Base-by-base conservation (phyloP, 53 echinoderm and acorn worm species). In the Zoroaster sp. region DNA sequence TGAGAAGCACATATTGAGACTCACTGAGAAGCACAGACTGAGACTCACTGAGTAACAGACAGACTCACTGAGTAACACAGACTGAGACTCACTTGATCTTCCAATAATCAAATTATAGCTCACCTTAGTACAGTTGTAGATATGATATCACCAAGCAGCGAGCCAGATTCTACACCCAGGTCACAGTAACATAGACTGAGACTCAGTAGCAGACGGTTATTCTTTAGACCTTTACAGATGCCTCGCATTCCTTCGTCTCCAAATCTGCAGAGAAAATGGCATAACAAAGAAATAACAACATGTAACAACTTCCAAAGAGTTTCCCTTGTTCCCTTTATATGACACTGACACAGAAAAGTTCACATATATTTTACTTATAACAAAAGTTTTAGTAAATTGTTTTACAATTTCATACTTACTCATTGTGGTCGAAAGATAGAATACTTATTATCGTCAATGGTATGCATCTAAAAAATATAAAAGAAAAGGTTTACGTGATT, bases 131-230 rank as follows among this genome's bases (percentile, higher is more conserved):
- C 99, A 9, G 99, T 99, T 3, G 94, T 93, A 74, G 99, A 95
- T 30, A 99, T 63, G 32, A 99, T 66, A 15, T 94, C 87, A 74
- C 99, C 99, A 0, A 99, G 94, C 65, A 87, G 46, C 11, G 89
- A 75, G 21, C 99, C 99, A 73, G 96, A 94, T 41, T 94, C 92
- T 0, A 94, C 90, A 30, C 96, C 99, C 4, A 99, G 81, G 78
- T 94, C 99, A 90, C 99, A 99, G 87, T 96, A 99, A 49, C 96
- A 95, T n/a, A 99, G 89, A 77, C 99, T 99, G 3, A 99, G 67
- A 83, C 94, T 94, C 41, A 99, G 83, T 72, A 99, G 72, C 5
- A 90, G 88, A 31, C 81, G 92, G 43, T 99, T 99, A 39, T 89
- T 93, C 72, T 88, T 78, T 0, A 99, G 90, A 1, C 99, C 96